Evolutionary conservation across 2,113 vertebrate genomes (phyloP), one percentile per base, ranked within the genome.

Genomic region (Pelmatolapia mariae): DNA sequence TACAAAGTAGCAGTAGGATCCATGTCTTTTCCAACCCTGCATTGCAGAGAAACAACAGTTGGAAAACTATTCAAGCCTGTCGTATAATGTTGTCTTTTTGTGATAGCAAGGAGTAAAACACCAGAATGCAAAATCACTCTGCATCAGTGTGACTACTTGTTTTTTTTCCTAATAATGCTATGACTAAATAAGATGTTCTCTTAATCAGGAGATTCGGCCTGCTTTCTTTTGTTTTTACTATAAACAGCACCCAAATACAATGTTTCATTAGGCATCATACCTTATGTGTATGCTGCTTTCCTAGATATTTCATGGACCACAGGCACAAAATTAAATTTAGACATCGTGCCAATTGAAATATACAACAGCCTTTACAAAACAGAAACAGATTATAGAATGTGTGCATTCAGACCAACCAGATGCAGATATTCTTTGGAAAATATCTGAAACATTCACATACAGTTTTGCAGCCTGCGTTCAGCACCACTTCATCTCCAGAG

Each of bases 11-110:
- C 98, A 99, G 93, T 97, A 97, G 83, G 96, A 97, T 0, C 97
- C 97, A 79, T 98, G 94, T 90, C 96, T 97, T 94, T 94, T 98
- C 98, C 98, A 99, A 7, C 97, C 97, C 98, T 99, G 31, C 18
- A 38, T 66, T n/a, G 61, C 61, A 38, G 10, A n/a, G 6, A 38
- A 22, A 66, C 18, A 22, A 38, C 61, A n/a, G 33, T n/a, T n/a
- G 31, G 47, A 10, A 12, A 56, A 66, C 4, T 19, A 63, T 86
- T 57, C 7, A 2, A 13, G 13, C 22, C 11, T 7, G 33, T 45
- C 3, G 18, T 40, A 6, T 19, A 63, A 24, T 6, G 15, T 1
- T 8, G 15, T 36, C 59, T 63, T 63, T 19, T 18, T 63, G 16
- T 33, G 5, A 18, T 33, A 4, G 16, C 29, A 10, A 31, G 15